Conservation (phyloP, 1,140 invertebrate genomes). For the Zaprionus kolodkinae region DNA sequence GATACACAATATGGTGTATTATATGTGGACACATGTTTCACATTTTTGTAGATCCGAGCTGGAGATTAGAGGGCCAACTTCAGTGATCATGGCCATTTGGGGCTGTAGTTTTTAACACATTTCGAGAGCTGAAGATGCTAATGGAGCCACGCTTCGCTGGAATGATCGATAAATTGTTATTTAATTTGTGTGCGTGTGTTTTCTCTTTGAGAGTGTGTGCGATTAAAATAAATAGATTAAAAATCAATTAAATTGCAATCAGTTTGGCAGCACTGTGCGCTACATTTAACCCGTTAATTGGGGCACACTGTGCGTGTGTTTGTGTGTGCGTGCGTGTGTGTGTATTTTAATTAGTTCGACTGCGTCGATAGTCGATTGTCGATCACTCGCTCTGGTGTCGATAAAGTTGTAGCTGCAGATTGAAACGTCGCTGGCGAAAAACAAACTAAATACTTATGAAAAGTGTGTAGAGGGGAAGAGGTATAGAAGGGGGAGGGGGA, state of each 20-base stretch:
- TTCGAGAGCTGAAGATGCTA: conserved; percentile 38
- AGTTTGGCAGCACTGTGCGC: conserved; percentile 42
- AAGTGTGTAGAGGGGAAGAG: conserved; percentile 21
- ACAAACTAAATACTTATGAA: conserved; percentile 73
- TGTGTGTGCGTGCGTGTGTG: conserved; percentile 40
- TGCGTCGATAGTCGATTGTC: conserved; percentile 22
- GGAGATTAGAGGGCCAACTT: conserved; percentile 47
- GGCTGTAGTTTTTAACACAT: conserved; percentile 66
- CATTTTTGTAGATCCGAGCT: conserved; percentile 61
- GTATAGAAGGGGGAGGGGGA: conserved; percentile 1
- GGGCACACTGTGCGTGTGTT: not conserved
- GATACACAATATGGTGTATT: not conserved
- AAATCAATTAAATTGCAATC: conserved; percentile 76
- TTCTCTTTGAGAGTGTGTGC: not conserved
- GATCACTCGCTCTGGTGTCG: conserved; percentile 60
- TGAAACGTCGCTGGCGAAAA: conserved; percentile 77
- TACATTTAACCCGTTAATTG: conserved; percentile 71
- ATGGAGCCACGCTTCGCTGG: conserved; percentile 38
- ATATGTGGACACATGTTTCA: conserved; percentile 66
- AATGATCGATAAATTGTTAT: conserved; percentile 59
- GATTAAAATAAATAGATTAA: conserved; percentile 67
- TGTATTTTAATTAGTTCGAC: conserved; percentile 65
- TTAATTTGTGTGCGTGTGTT: conserved; percentile 47
- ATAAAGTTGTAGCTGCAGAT: conserved; percentile 78
- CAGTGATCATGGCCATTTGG: conserved; percentile 59